phyloP scores from a whole-genome alignment of 30 jellyfish, hydroid and myxozoan genomes.

The Turritopsis dohrnii region DNA sequence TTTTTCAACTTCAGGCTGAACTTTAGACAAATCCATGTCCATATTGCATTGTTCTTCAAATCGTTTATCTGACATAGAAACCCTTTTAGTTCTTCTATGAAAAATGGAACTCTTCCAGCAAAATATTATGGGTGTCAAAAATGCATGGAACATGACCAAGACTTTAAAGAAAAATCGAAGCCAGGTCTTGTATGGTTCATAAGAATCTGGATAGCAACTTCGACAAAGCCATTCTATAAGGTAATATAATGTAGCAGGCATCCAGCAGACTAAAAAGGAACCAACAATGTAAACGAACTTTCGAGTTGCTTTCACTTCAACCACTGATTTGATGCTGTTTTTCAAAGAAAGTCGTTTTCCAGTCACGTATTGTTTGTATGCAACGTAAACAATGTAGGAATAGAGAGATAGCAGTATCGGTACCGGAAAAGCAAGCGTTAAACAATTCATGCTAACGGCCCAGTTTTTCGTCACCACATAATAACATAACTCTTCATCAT shows the following conservation, averaged over 20 bases:
- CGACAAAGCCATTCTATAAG: slow-evolving; percentile 57
- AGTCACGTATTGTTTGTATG: slow-evolving; percentile 46
- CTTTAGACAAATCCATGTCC: too few relatives aligned
- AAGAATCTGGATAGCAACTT: slow-evolving; percentile 32
- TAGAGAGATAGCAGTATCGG: slow-evolving; percentile 49
- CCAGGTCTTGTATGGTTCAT: slow-evolving; percentile 23
- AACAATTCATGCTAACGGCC: slow-evolving; percentile 60
- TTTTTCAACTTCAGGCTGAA: too few relatives aligned
- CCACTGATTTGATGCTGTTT: slow-evolving; percentile 29
- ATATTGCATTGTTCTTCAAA: background rate
- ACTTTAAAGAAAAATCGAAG: slow-evolving; percentile 49
- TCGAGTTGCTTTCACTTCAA: slow-evolving; percentile 66
- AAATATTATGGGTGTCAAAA: slow-evolving; percentile 60
- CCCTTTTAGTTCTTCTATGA: slow-evolving; percentile 24
- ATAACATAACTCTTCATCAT: slow-evolving; percentile 37
- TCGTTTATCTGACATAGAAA: background rate
- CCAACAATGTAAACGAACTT: slow-evolving; percentile 58
- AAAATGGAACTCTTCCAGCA: slow-evolving; percentile 64
- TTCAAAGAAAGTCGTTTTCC: slow-evolving; percentile 7
- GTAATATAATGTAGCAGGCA: slow-evolving; percentile 63
- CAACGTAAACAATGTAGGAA: slow-evolving; percentile 47
- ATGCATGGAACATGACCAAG: slow-evolving; percentile 51
- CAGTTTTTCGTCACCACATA: slow-evolving; percentile 50
- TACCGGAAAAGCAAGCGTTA: slow-evolving; percentile 52
- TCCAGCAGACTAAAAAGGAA: slow-evolving; percentile 53